Evolutionary conservation across 2,113 vertebrate genomes (phyloP).

Genomic region (Dromaius novaehollandiae): DNA sequence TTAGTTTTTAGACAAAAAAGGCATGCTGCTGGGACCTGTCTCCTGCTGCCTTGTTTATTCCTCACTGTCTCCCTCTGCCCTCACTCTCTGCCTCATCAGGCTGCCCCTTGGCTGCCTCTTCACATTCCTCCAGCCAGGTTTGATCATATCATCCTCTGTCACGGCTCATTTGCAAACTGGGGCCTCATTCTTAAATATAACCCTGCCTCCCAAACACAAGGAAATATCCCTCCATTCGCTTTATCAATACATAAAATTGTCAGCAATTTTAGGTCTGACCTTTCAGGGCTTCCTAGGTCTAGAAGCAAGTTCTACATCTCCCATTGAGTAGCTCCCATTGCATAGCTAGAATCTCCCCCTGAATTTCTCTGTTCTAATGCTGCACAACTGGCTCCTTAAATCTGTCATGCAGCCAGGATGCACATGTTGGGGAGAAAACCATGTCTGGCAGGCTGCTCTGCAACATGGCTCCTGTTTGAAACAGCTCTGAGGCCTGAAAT

Average conservation of each 20-base stretch:
- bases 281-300: not conserved
- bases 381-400: not conserved
- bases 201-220: not conserved
- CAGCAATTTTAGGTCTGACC: not conserved
- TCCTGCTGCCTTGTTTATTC: not conserved
- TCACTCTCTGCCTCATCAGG: not conserved
- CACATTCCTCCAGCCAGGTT: fast-evolving
- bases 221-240: not conserved
- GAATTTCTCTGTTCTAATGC: not conserved
- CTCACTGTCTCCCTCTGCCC: not conserved
- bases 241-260: not conserved
- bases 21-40: no score
- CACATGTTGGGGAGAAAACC: not conserved
- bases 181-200: not conserved
- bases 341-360: fast-evolving
- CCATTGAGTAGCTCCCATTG: fast-evolving
- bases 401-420: not conserved
- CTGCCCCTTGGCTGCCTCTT: not conserved
- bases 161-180: not conserved
- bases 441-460: not conserved
- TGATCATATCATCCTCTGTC: not conserved
- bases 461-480: not conserved
- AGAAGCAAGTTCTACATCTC: not conserved
- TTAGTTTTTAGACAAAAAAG: not conserved
- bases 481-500: not conserved